Conservation (phyloP, 2,113 vertebrate species). For the Ceuthmochares aereus region DNA sequence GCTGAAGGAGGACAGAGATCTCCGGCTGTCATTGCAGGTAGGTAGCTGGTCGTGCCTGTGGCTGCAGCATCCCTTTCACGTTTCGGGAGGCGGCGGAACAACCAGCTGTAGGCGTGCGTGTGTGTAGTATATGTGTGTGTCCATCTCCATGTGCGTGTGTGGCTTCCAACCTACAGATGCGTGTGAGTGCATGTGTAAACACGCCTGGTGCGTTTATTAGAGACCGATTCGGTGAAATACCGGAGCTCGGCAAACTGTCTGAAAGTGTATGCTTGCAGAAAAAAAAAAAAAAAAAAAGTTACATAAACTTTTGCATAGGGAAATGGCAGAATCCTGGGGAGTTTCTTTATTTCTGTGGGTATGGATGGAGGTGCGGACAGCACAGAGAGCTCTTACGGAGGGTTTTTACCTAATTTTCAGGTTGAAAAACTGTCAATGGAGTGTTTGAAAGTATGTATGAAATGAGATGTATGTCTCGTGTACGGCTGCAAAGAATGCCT, state of each 20-base stretch:
- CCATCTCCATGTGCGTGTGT: not conserved
- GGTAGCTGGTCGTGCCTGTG: not conserved
- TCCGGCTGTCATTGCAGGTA: constrained; percentile 96
- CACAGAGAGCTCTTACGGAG: not conserved
- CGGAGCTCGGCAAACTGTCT: not conserved
- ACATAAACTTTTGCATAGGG: constrained; percentile 61
- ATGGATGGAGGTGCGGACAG: not conserved
- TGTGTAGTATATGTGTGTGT: not conserved
- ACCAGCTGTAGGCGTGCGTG: constrained; percentile 27
- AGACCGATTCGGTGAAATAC: not conserved
- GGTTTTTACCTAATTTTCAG: not conserved
- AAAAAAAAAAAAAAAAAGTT: constrained; percentile 56
- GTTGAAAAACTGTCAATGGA: not conserved
- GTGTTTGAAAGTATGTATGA: not conserved
- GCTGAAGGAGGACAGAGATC: constrained; percentile 96
- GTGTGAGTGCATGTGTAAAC: not conserved
- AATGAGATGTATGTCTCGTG: not conserved
- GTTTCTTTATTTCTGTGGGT: not conserved
- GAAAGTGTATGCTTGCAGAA: not conserved
- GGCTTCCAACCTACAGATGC: not conserved
- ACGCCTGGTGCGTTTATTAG: not conserved
- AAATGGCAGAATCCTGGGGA: constrained; percentile 4
- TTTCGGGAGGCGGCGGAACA: not conserved
- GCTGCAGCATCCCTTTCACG: constrained; percentile 36
- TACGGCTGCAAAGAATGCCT: not conserved